Conservation (phyloP, 2,888 invertebrate genomes). For the Diarsia rubi region DNA sequence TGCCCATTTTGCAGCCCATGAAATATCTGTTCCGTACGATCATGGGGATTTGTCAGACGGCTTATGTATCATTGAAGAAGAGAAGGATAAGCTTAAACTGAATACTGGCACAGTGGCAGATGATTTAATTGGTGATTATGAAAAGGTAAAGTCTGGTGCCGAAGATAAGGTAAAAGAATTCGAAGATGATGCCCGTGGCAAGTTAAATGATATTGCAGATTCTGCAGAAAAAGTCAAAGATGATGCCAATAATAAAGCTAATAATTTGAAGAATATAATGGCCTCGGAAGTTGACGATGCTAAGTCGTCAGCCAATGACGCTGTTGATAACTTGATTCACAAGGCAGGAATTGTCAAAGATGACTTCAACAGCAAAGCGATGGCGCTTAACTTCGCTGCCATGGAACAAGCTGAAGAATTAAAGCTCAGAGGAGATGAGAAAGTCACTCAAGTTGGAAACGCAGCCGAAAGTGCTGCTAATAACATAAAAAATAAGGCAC, state of each 20-base stretch:
- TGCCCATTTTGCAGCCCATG: constrained; percentile 83
- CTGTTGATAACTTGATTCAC: constrained; percentile 81
- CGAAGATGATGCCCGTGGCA: constrained; percentile 72
- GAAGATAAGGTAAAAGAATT: constrained; percentile 73
- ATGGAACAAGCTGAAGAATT: constrained; percentile 83
- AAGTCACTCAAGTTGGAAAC: constrained; percentile 75
- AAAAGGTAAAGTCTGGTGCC: constrained; percentile 73
- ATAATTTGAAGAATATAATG: constrained; percentile 74
- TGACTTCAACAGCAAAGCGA: constrained; percentile 82
- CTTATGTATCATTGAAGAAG: constrained; percentile 80
- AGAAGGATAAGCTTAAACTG: constrained; percentile 82
- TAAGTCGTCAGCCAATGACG: constrained; percentile 75
- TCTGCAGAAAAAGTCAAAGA: constrained; percentile 74
- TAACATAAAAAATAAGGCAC: constrained; percentile 77
- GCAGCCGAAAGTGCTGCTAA: constrained; percentile 74
- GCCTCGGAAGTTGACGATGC: constrained; percentile 73
- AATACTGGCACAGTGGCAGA: constrained; percentile 76
- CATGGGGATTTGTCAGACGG: constrained; percentile 77
- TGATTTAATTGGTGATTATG: constrained; percentile 75
- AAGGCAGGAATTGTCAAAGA: constrained; percentile 78
- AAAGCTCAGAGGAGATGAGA: constrained; percentile 75
- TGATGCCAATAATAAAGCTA: constrained; percentile 71
- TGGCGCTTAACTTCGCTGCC: constrained; percentile 83
- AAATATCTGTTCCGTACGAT: constrained; percentile 77
- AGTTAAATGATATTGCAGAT: constrained; percentile 75